Percentiles rank a stretch among this genome's conserved stretches.
Conservation (phyloP, 2,888 invertebrate species). For the Drosophila rubida region DNA sequence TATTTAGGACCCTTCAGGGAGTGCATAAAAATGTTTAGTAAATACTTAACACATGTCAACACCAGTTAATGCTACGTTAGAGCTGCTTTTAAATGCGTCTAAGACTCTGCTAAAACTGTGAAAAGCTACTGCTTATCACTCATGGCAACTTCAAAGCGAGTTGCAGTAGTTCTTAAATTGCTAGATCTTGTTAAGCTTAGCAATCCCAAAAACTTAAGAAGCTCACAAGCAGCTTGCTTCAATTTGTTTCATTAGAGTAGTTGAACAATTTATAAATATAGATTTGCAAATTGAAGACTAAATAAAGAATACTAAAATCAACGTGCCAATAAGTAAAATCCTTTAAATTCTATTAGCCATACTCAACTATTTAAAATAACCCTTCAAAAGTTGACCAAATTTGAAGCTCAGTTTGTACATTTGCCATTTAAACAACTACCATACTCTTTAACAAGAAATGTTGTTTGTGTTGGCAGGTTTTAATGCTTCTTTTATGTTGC, state of each 20-base stretch:
- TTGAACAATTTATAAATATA: too few species aligned
- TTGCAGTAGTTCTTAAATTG: neutral
- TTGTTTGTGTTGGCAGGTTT: slow-evolving; percentile 35
- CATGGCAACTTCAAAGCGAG: neutral
- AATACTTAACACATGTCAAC: slow-evolving; percentile 16
- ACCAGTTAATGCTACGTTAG: neutral
- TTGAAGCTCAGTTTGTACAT: neutral
- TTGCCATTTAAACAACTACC: neutral
- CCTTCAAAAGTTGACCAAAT: neutral
- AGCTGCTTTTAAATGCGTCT: slow-evolving; percentile 1
- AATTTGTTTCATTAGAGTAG: neutral
- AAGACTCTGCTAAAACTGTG: neutral
- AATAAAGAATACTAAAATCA: too few species aligned
- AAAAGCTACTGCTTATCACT: neutral
- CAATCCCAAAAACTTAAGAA: neutral
- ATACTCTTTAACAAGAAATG: neutral
- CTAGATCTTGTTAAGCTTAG: neutral
- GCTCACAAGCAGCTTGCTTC: neutral
- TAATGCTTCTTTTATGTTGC: slow-evolving; percentile 73
- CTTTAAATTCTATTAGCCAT: too few species aligned
- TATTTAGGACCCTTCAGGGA: slow-evolving; percentile 5
- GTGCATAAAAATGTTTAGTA: slow-evolving; percentile 20
- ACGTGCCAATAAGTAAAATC: too few species aligned
- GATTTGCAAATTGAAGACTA: too few species aligned
- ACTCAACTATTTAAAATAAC: too few species aligned